Base-by-base conservation (phyloP, 64 coral and sea anemone species). In the Stichodactyla helianthus region DNA sequence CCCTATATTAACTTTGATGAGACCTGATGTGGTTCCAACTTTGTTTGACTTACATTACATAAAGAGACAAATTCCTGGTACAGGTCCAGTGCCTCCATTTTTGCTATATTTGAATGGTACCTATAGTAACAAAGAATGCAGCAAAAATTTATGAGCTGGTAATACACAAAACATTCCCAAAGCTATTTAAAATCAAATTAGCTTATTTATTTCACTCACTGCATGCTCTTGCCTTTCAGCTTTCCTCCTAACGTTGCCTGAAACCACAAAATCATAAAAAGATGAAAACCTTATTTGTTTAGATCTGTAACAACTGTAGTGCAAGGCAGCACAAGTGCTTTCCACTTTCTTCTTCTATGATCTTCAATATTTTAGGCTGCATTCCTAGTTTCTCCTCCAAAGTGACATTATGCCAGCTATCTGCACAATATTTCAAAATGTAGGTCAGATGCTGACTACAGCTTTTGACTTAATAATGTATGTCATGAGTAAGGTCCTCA, bases 191-290 rank as follows among this genome's bases (percentile, higher is more conserved):
- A 44, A 10, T 71, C 65, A 71, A 71, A 26, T 10, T 71, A n/a
- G 7, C 23, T 68, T 6, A n/a, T 68, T 52, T n/a, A 88, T 50
- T 63, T n/a, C 50, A 91, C 89, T 91, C 82, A 91, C 89, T 95
- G 93, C 53, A 95, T 79, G 51, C 90, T 89, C 85, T 86, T 95
- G 13, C 93, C 93, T 92, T 95, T 95, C 54, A 95, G 57, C 51
- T 95, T 92, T 76, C 93, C 93, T 22, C 93, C 93, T 31, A 95
- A 51, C 55, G 93, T 95, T 80, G 93, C 87, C 93, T 95, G 63
- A 1, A 68, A 68, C 77, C 1, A 59, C 51, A 71, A 67, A 77
- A 68, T 28, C n/a, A 77, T 7, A 13, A 22, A 74, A 74, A 13
- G 0, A 5, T 8, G 20, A 26, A 25, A 25, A 9, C 5, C 9